A percentile compares a stretch with the other conserved stretches of the same genome.
Evolutionary conservation across 2,797 vertebrate species (phyloP).

Genomic region (Chaunax sp.): DNA sequence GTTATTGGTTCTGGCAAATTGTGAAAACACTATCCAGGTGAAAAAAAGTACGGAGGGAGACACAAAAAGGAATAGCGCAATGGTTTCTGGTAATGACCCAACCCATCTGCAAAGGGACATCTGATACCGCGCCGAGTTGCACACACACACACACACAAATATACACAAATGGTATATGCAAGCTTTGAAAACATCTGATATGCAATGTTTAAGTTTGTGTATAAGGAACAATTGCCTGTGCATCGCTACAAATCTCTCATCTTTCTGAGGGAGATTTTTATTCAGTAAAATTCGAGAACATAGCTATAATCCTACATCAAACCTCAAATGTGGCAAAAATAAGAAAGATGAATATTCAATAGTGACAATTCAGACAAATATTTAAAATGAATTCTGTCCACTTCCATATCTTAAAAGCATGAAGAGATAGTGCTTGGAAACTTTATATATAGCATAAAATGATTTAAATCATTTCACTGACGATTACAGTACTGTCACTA

Average conservation of each 20-base stretch:
- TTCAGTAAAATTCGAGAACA: background rate
- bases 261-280: background rate
- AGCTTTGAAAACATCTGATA: no score
- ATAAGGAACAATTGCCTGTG: background rate
- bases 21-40: background rate
- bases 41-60: conserved; percentile 20
- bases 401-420: background rate
- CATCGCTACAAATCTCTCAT: background rate
- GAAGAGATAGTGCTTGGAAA: no score
- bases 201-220: background rate
- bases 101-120: conserved; percentile 67
- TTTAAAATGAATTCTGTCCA: background rate
- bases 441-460: no score
- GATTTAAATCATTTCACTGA: background rate
- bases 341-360: background rate
- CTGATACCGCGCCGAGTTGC: conserved; percentile 47
- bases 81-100: conserved; percentile 69
- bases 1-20: conserved; percentile 34
- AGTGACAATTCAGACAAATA: background rate
- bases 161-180: conserved; percentile 11
- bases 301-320: background rate
- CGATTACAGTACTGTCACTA: background rate
- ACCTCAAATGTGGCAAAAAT: conserved; percentile 1
- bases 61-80: conserved; percentile 39
- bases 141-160: background rate